Conservation (phyloP, 2,113 vertebrate species). For the Bufo gargarizans region DNA sequence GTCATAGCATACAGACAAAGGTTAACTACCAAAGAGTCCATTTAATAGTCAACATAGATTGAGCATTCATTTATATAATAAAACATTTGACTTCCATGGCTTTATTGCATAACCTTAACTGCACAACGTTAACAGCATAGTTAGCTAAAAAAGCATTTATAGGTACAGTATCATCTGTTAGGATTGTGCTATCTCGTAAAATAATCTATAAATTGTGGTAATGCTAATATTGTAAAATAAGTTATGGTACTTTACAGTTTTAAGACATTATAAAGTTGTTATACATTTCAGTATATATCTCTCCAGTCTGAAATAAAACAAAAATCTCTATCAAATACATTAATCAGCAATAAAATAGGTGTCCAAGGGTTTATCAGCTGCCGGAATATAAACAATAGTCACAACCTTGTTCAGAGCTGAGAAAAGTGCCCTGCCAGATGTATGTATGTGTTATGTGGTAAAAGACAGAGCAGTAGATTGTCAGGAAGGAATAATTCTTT, state of each 20-base stretch:
- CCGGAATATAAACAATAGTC: constrained; percentile 17
- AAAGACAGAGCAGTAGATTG: too few relatives aligned
- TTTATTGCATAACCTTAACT: too few relatives aligned
- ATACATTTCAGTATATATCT: background rate
- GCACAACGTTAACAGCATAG: background rate
- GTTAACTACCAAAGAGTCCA: too few relatives aligned
- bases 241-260: background rate
- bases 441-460: constrained; percentile 10
- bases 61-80: background rate
- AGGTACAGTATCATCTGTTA: background rate
- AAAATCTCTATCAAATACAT: constrained; percentile 28
- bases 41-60: too few relatives aligned
- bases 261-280: background rate
- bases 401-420: background rate
- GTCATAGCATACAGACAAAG: too few relatives aligned
- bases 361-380: background rate
- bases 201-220: background rate
- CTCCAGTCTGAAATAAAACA: background rate
- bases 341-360: constrained; percentile 34
- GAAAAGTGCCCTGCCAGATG: background rate
- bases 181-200: background rate
- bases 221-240: background rate
- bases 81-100: background rate
- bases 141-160: background rate
- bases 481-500: too few relatives aligned